Evolutionary conservation across 2,113 vertebrate species (phyloP).

Genomic region (Ellobius talpinus): DNA sequence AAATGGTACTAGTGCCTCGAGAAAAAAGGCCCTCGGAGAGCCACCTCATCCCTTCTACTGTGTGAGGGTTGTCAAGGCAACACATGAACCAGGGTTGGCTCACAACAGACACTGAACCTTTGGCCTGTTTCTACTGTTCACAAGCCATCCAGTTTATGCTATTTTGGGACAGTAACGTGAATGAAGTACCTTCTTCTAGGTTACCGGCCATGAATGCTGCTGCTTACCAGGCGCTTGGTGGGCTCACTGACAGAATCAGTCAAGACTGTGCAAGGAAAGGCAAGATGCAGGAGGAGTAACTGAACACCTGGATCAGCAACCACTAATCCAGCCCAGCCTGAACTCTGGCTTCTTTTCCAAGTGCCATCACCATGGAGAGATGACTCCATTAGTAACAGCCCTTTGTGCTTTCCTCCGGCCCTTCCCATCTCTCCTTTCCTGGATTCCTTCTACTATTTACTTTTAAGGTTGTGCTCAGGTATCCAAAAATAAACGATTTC

Average conservation of each 20-base stretch:
- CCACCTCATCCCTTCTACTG: neutral
- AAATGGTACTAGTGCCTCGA: neutral
- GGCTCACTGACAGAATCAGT: neutral
- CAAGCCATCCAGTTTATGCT: neutral
- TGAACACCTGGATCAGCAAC: neutral
- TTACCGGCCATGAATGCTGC: neutral
- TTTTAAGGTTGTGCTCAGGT: slow-evolving; percentile 35
- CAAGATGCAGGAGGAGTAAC: neutral
- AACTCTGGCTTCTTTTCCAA: neutral
- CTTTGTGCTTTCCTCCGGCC: neutral
- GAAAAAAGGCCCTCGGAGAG: neutral
- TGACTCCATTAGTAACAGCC: neutral
- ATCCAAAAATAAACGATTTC: slow-evolving; percentile 57
- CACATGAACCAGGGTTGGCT: neutral
- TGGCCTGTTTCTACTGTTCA: neutral
- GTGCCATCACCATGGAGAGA: neutral
- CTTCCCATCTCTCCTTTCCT: neutral
- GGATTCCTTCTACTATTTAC: neutral
- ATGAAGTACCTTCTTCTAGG: neutral
- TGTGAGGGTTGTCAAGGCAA: neutral
- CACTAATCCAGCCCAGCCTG: neutral
- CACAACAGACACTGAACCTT: neutral
- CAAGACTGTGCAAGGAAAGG: neutral
- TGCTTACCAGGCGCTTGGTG: neutral
- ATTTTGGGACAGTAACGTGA: neutral